Evolutionary conservation across 2,113 vertebrate genomes (phyloP).

Genomic region (Heterochromis multidens): DNA sequence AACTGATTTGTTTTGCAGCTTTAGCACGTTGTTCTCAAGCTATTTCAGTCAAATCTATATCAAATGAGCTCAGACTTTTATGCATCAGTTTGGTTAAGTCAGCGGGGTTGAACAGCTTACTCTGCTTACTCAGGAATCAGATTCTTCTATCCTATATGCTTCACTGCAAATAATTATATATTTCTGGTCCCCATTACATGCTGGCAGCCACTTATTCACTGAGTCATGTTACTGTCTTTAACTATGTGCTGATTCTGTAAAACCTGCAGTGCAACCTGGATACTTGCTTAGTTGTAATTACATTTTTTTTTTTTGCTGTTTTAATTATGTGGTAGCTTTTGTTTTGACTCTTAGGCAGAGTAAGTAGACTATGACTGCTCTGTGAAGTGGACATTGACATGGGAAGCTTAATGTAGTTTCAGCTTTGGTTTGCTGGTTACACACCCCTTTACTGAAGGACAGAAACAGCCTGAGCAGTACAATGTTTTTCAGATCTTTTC

Average conservation of each 20-base stretch:
- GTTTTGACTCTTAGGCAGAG: neutral
- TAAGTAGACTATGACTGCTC: neutral
- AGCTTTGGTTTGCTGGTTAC: neutral
- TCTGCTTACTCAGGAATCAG: constrained; percentile 1
- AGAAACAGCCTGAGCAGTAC: neutral
- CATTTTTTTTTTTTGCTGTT: neutral
- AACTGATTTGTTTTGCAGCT: neutral
- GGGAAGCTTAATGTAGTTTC: neutral
- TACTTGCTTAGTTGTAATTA: constrained; percentile 19
- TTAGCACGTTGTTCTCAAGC: neutral
- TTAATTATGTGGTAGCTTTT: neutral
- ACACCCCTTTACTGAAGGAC: neutral
- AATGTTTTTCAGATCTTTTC: neutral
- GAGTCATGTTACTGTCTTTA: constrained; percentile 28
- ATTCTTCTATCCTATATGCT: constrained; percentile 10
- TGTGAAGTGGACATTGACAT: neutral
- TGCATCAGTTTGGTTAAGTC: neutral
- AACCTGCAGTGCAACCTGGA: constrained; percentile 35
- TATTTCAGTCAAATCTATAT: neutral
- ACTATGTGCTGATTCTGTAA: constrained; percentile 31
- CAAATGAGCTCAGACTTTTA: neutral
- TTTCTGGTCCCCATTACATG: constrained; percentile 40
- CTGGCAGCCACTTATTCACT: constrained; percentile 45
- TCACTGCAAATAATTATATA: constrained; percentile 12
- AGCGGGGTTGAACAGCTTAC: neutral